Base-by-base conservation (phyloP, 30 jellyfish, hydroid and myxozoan genomes). In the Rhopilema esculentum region DNA sequence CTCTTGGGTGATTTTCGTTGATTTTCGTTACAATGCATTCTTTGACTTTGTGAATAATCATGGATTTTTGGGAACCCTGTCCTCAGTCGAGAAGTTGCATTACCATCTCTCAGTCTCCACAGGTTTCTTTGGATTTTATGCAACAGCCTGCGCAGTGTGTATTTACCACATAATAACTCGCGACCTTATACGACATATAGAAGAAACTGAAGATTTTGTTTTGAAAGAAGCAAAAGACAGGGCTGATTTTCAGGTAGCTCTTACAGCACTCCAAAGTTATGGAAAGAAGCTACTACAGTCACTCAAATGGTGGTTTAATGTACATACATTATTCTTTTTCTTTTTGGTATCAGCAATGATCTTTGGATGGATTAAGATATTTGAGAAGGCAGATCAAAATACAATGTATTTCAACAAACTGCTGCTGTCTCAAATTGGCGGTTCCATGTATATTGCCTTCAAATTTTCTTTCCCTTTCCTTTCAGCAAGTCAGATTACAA, bases 231-330 rank as follows among this genome's bases (percentile, higher is more conserved):
- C 57, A 40, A 40, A 40, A 40, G 57, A 40, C 57, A 40, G 57
- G 12, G 57, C 57, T 40, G 57, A 40, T 12, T 40, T 40, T 40
- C 57, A 40, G 12, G 57, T 2, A 12, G 57, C 57, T 40, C 57
- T 2, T 40, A 40, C 9, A 12, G 57, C 57, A 40, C 57, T 40
- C 57, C 57, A 40, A 40, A 40, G 6, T 40, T 40, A 40, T 40
- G 57, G 57, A 40, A 40, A 12, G 57, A 40, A 64, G 19, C 17
- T 64, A 64, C 8, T 64, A 25, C 30, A 1, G 74, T 20, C 27
- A 64, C 17, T 64, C 74, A 25, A 64, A 25, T 64, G 74, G 74
- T 64, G 74, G 74, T 64, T 64, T 25, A 25, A 20, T 25, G 74
- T 64, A 64, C 74, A 64, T 25, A 64, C 27, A 21, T 1, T 21